Evolutionary conservation across 2,797 vertebrate species (phyloP).

Genomic region (Anas capensis): DNA sequence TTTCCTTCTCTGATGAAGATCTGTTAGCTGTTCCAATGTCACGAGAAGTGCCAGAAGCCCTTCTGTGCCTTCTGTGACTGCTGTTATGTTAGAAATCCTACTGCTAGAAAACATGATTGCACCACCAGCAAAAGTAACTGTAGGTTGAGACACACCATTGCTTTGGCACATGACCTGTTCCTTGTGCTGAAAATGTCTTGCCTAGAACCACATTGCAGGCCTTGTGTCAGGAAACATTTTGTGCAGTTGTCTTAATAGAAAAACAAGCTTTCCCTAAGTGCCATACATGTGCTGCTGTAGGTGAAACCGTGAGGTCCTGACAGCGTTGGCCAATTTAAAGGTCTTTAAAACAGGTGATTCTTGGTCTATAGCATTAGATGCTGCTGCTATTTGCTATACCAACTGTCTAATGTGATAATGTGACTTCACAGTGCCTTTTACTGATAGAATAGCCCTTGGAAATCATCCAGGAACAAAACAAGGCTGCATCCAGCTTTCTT

Average conservation of each 20-base stretch:
- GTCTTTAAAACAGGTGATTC: background rate
- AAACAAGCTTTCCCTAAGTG: background rate
- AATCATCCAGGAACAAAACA: background rate
- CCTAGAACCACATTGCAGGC: background rate
- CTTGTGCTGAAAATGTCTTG: background rate
- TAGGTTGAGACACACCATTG: background rate
- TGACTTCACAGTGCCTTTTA: background rate
- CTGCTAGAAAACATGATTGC: background rate
- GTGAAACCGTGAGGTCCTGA: background rate
- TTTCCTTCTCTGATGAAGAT: background rate
- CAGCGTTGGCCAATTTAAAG: background rate
- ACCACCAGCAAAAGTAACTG: background rate
- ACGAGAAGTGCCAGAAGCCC: background rate
- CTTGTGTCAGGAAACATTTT: background rate
- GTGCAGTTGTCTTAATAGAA: background rate
- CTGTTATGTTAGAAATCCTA: background rate
- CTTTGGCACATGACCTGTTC: background rate
- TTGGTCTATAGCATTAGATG: background rate
- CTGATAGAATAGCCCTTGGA: background rate
- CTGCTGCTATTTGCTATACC: background rate
- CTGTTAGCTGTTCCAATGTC: background rate
- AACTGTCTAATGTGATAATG: background rate
- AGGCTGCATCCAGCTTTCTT: background rate
- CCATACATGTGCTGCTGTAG: accelerated
- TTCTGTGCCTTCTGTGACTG: background rate